Evolutionary conservation across 2,888 invertebrate genomes (phyloP).

Genomic region (Mantis religiosa): DNA sequence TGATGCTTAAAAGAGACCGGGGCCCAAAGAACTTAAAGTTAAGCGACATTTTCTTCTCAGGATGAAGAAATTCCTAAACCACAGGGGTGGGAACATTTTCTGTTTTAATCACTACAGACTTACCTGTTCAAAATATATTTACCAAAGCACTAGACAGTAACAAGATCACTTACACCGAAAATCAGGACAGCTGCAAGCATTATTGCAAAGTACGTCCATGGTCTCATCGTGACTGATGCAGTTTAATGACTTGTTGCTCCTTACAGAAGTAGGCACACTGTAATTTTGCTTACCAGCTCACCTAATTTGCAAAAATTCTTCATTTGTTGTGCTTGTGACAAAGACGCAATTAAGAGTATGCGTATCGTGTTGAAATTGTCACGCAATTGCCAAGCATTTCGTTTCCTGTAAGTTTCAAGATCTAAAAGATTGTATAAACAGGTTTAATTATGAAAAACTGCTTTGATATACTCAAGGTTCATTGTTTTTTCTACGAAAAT

Average conservation of each 20-base stretch:
- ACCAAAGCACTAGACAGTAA: neutral
- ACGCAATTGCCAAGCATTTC: neutral
- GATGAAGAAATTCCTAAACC: too few relatives aligned
- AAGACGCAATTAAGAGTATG: neutral
- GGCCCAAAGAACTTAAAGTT: too few relatives aligned
- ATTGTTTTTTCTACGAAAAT: too few relatives aligned
- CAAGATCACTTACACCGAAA: neutral
- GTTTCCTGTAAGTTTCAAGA: neutral
- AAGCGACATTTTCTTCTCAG: too few relatives aligned
- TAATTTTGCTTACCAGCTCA: too few relatives aligned
- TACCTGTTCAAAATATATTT: too few relatives aligned
- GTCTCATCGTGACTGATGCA: neutral
- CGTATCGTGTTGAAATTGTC: neutral
- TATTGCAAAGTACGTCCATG: neutral
- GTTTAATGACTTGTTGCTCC: neutral
- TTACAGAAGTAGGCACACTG: neutral
- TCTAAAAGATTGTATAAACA: neutral
- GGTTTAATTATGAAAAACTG: too few relatives aligned
- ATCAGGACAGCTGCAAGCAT: neutral
- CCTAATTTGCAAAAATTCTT: neutral
- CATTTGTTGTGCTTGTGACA: neutral
- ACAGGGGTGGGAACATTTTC: too few relatives aligned
- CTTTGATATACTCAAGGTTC: too few relatives aligned
- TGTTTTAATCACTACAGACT: too few relatives aligned
- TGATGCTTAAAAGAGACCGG: too few relatives aligned